Evolutionary conservation across 2,797 vertebrate species (phyloP).

Genomic region (Champsocephalus esox): DNA sequence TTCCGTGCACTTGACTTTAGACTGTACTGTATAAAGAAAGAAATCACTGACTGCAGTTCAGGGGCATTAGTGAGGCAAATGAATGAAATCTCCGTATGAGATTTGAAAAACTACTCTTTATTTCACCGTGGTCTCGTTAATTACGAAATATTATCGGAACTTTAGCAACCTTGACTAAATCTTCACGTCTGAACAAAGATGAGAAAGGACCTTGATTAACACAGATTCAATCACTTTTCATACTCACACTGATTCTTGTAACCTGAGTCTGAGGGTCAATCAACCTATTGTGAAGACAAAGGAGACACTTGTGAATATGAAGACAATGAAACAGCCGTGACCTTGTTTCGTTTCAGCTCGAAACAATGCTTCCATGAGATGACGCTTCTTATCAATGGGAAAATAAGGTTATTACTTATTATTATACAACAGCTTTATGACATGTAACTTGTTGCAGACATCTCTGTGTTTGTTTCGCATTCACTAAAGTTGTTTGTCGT

Average conservation of each 20-base stretch:
- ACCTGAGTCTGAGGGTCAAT: slow-evolving; percentile 99
- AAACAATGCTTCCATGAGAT: neutral
- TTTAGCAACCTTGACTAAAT: no score
- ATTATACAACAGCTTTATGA: neutral
- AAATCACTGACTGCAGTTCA: no score
- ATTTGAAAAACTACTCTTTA: no score
- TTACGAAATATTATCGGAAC: no score
- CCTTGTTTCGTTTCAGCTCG: neutral
- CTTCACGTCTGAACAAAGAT: neutral
- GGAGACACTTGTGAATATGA: neutral
- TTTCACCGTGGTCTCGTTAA: no score
- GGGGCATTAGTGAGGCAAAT: no score
- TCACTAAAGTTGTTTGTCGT: neutral
- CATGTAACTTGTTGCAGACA: neutral
- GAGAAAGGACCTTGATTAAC: neutral
- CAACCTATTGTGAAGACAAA: slow-evolving; percentile 83
- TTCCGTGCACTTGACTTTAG: no score
- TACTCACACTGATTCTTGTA: slow-evolving; percentile 93
- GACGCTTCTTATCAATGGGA: neutral
- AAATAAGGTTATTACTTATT: neutral
- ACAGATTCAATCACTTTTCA: neutral
- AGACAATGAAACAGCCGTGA: neutral
- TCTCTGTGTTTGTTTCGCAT: neutral
- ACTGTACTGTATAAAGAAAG: no score
- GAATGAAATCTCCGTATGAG: no score